A percentile compares a stretch with the other conserved stretches of the same genome.
Evolutionary conservation across 2,797 vertebrate species (phyloP).

Genomic region (Molossus alvarezi): DNA sequence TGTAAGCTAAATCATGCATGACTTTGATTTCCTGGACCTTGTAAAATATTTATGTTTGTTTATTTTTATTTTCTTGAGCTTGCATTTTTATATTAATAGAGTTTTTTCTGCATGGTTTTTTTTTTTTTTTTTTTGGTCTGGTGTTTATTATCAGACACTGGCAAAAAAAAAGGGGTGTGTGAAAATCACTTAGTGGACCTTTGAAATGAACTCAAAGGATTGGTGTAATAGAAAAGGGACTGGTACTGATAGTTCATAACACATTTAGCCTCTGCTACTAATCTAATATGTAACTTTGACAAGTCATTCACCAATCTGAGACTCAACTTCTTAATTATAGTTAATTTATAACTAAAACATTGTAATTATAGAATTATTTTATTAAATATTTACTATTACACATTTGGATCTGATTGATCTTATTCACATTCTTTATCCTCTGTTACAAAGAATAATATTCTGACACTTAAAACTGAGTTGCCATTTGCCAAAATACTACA

Average conservation of each 20-base stretch:
- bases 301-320: conserved; percentile 64
- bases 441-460: conserved; percentile 61
- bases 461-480: conserved; percentile 39
- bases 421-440: conserved; percentile 30
- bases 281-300: conserved; percentile 38
- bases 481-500: conserved; percentile 9
- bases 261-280: conserved; percentile 30
- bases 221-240: not conserved
- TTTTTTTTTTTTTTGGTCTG: too few relatives aligned
- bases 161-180: not conserved
- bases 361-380: conserved; percentile 62
- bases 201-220: conserved; percentile 73
- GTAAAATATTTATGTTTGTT: conserved; percentile 72
- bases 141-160: conserved; percentile 82
- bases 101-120: conserved; percentile 91
- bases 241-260: conserved; percentile 46
- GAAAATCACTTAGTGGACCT: conserved; percentile 88
- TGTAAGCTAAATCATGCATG: conserved; percentile 77
- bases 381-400: conserved; percentile 55
- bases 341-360: conserved; percentile 18
- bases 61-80: conserved; percentile 84
- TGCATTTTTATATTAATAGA: conserved; percentile 88
- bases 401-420: conserved; percentile 57
- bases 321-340: conserved; percentile 39
- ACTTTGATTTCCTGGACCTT: conserved; percentile 62